These are phyloP conservation scores for Eudorcas thomsonii DNA, from an alignment of 2,113 vertebrate species.

Conservation along the genomic window DNA sequence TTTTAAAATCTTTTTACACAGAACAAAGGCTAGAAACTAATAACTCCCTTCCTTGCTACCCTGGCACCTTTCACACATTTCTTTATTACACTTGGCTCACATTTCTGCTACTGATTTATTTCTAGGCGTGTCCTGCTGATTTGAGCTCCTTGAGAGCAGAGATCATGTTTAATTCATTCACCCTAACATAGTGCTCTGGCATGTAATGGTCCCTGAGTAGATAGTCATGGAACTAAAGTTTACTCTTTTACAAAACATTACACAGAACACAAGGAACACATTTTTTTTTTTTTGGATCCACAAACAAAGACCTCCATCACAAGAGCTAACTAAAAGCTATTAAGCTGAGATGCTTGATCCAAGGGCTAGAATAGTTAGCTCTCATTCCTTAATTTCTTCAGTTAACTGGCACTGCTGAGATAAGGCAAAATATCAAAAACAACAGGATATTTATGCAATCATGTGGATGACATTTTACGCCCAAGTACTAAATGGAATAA, in stretches of 20 bases:
- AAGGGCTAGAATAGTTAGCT: background rate
- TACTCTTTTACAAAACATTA: conserved; percentile 9
- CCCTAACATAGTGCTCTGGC: background rate
- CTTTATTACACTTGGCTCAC: background rate
- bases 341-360: background rate
- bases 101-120: background rate
- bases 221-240: background rate
- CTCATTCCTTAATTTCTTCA: background rate
- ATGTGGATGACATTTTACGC: background rate
- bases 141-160: background rate
- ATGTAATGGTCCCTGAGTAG: background rate
- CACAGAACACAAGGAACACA: background rate
- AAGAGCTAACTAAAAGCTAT: conserved; percentile 23
- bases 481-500: conserved; percentile 9
- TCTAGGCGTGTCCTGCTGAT: background rate
- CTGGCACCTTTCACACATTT: background rate
- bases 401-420: background rate
- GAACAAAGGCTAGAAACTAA: background rate
- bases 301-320: background rate
- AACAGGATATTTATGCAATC: conserved; percentile 9
- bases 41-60: background rate
- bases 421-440: conserved; percentile 7
- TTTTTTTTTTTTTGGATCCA: background rate
- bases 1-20: background rate
- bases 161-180: background rate